Conservation (phyloP, 2,888 invertebrate genomes). For the Acleris literana region DNA sequence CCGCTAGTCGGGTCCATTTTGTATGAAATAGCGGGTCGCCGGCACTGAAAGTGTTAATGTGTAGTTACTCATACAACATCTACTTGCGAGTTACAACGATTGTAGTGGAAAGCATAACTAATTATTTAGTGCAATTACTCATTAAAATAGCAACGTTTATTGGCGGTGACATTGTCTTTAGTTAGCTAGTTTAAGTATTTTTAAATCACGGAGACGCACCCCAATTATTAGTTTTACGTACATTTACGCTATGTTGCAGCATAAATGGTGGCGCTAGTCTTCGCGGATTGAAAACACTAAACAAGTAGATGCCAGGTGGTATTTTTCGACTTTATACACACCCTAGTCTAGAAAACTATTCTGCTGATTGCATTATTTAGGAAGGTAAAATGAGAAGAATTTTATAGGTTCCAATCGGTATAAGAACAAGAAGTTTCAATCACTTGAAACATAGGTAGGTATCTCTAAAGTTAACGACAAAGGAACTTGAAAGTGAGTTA, state of each 20-base stretch:
- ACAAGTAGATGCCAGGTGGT: background rate
- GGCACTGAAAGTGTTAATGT: too few species aligned
- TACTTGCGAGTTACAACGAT: constrained; percentile 5
- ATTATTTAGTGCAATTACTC: constrained; percentile 8
- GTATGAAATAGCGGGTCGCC: too few species aligned
- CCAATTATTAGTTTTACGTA: too few species aligned
- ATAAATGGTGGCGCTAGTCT: too few species aligned
- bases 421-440: constrained; percentile 3
- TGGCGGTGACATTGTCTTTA: background rate
- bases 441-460: background rate
- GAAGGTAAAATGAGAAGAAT: background rate
- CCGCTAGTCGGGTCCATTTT: too few species aligned
- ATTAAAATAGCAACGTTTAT: background rate
- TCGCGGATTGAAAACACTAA: too few species aligned
- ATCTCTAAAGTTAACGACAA: constrained; percentile 14
- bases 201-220: too few species aligned
- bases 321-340: background rate
- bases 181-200: background rate
- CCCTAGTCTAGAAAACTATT: background rate
- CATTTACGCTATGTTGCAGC: too few species aligned
- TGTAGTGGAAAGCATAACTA: constrained; percentile 11
- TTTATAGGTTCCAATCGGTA: background rate
- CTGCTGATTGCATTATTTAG: too few species aligned
- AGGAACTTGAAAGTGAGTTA: constrained; percentile 14
- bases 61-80: background rate